These are phyloP conservation scores for Ennomos fuscantarius DNA, from an alignment of 2,888 invertebrate genomes.

Conservation along the genomic window DNA sequence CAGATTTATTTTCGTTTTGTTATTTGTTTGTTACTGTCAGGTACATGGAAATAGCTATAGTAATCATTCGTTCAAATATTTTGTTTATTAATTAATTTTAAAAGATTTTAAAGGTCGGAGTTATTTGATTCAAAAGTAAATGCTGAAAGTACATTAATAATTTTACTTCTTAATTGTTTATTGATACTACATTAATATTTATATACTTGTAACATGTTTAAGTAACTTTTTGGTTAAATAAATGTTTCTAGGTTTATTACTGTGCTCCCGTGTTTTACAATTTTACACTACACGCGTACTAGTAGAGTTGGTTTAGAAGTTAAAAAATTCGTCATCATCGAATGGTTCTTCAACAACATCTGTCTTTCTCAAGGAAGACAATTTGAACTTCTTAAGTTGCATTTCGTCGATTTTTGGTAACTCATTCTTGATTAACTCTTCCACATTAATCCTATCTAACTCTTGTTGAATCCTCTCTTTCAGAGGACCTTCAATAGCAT, in stretches of 20 bases:
- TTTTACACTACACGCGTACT: too few relatives aligned
- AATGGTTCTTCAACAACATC: conserved; percentile 51
- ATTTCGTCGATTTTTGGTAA: conserved; percentile 88
- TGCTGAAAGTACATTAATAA: too few relatives aligned
- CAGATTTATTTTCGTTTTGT: conserved; percentile 19
- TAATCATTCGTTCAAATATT: not conserved
- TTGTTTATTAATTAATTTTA: not conserved
- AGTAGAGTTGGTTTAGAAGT: conserved; percentile 56
- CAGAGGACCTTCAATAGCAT: conserved; percentile 92
- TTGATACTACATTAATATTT: too few relatives aligned
- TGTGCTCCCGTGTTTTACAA: too few relatives aligned
- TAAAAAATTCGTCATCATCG: conserved; percentile 79
- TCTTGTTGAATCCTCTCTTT: conserved; percentile 90
- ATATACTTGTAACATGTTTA: too few relatives aligned
- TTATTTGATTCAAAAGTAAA: too few relatives aligned
- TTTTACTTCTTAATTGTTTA: too few relatives aligned
- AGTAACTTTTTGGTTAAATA: too few relatives aligned
- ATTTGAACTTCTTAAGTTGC: conserved; percentile 75
- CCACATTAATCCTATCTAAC: conserved; percentile 90
- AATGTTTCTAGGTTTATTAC: too few relatives aligned
- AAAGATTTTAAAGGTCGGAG: too few relatives aligned
- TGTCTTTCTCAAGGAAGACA: conserved; percentile 63
- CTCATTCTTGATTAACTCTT: conserved; percentile 89
- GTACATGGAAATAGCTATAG: not conserved
- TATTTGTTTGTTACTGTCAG: not conserved